Base-by-base conservation (phyloP, 2,113 vertebrate species). In the rabbit (Oryctolagus cuniculus) region DNA sequence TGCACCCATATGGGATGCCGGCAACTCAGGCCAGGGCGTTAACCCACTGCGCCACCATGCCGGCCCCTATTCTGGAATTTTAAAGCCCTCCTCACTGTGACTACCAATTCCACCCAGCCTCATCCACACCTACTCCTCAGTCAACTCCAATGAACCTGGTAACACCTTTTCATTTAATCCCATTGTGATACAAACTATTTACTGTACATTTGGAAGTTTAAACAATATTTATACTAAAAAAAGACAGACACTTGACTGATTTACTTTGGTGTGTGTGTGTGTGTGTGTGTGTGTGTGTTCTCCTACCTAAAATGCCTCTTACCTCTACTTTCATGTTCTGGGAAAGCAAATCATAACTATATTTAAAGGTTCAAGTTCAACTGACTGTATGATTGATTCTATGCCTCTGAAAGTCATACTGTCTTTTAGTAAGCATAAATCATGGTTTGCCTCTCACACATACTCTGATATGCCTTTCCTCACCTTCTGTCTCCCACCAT, bases 181-280 rank as follows among this genome's bases (percentile, higher is more conserved):
- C 63, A 90, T 17, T 58, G 8, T 81, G 67, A 70, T 44, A 87
- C 91, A 87, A 66, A n/a, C 63, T 73, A 89, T 72, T 72, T 55
- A 66, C 16, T 67, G 63, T 78, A 55, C 63, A 25, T 88, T 63
- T 80, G 84, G 22, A 38, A 74, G 27, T 7, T 75, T 90, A 95
- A 95, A 91, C n/a, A 74, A 91, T 7, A 82, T 85, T 93, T 81
- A 17, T 9, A 31, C n/a, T 79, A 44, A 80, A 90, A 66, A 82
- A 64, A 81, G 36, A 66, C 27, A 67, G 29, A 53, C 1, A 12
- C 4, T 29, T 34, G 21, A 9, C 11, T 0, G 0, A 79, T 15
- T 72, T n/a, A 90, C 7, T 64, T 7, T 15, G 2, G 16, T n/a
- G n/a, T n/a, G n/a, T n/a, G n/a, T n/a, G n/a, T n/a, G n/a, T n/a